A percentile compares a stretch with the other conserved stretches of the same genome.
Conservation (phyloP, 2,113 vertebrate genomes). For the Dasyornis broadbenti region DNA sequence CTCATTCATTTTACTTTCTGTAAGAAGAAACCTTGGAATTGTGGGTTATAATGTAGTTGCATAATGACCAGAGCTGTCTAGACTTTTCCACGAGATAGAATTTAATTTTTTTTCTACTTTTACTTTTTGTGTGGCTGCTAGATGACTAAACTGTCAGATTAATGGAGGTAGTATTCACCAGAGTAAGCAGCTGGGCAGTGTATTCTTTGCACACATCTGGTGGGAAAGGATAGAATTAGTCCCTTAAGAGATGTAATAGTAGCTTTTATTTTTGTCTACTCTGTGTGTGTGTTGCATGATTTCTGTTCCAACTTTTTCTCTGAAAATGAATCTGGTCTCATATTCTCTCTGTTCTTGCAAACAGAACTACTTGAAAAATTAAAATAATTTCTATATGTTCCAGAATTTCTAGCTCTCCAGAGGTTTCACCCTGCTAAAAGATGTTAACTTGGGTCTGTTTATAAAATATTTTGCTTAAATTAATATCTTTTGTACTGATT, state of each 20-base stretch:
- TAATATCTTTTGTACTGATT: not conserved
- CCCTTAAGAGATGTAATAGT: not conserved
- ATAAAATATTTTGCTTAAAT: not conserved
- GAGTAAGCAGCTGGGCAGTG: not conserved
- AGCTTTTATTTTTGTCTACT: not conserved
- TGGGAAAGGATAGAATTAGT: not conserved
- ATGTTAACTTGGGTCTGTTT: not conserved
- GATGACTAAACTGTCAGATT: not conserved
- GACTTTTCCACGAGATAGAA: not conserved
- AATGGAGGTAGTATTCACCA: not conserved
- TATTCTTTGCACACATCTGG: not conserved
- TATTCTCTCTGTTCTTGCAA: not conserved
- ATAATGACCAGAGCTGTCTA: not conserved
- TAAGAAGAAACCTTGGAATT: not conserved
- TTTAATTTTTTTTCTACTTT: not conserved
- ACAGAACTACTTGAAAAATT: not conserved
- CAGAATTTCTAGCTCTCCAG: not conserved
- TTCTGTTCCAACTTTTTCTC: not conserved
- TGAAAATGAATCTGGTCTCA: not conserved
- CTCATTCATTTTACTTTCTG: not conserved
- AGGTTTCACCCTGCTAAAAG: not conserved
- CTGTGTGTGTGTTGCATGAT: not conserved
- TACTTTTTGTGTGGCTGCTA: not conserved
- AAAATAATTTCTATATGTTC: not conserved
- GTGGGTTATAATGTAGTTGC: not conserved